Evolutionary conservation across 2,113 vertebrate genomes (phyloP).

Genomic region (Chlorocebus sabaeus): DNA sequence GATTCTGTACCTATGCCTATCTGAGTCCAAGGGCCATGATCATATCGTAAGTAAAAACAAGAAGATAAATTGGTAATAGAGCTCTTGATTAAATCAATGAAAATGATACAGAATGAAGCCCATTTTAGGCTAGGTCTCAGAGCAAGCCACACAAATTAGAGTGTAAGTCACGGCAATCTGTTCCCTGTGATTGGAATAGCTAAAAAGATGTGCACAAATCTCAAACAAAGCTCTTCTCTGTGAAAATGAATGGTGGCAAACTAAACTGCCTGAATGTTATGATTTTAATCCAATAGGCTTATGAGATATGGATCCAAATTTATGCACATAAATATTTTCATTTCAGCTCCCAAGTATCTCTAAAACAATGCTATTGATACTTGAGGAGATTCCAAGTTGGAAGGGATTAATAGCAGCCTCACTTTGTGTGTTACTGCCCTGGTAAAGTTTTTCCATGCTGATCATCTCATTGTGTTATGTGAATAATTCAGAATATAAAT

Average conservation of each 20-base stretch:
- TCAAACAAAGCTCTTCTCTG: neutral
- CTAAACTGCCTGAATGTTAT: neutral
- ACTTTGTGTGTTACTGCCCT: neutral
- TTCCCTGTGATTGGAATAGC: conserved; percentile 1
- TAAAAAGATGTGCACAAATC: neutral
- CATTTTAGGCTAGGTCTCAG: neutral
- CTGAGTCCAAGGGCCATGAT: neutral
- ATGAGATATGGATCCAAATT: neutral
- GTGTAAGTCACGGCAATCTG: neutral
- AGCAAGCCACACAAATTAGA: conserved; percentile 36
- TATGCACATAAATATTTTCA: conserved; percentile 51
- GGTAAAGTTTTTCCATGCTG: conserved; percentile 1
- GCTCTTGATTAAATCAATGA: neutral
- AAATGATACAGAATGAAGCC: neutral
- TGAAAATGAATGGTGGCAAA: conserved; percentile 13
- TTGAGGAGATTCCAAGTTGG: conserved; percentile 50
- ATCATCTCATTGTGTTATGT: conserved; percentile 29
- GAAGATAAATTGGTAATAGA: neutral
- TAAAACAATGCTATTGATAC: conserved; percentile 15
- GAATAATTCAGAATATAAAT: conserved; percentile 65
- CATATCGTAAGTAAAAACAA: neutral
- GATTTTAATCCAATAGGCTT: conserved; percentile 18
- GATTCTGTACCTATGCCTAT: neutral
- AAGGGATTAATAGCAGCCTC: conserved; percentile 3
- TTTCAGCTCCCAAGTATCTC: conserved; percentile 2